Evolutionary conservation across 2,113 vertebrate species (phyloP).

Genomic region (Grammomys surdaster): DNA sequence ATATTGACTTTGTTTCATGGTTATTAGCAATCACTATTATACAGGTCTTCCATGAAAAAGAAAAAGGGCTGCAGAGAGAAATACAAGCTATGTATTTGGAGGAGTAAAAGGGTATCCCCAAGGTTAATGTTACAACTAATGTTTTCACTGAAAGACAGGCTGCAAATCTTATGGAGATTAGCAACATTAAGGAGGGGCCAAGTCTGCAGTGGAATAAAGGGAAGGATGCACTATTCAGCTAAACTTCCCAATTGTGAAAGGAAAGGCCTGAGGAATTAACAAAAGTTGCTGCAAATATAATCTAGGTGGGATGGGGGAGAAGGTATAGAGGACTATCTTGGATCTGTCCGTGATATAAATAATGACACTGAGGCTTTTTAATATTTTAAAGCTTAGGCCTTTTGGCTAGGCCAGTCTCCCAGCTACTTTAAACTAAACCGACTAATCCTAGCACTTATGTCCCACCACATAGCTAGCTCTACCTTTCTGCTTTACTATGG

Average conservation of each 20-base stretch:
- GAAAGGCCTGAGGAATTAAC: neutral
- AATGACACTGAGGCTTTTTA: too few species aligned
- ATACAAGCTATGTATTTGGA: neutral
- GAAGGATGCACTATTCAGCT: neutral
- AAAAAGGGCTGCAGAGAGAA: neutral
- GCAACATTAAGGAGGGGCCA: too few species aligned
- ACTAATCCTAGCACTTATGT: too few species aligned
- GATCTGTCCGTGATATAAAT: too few species aligned
- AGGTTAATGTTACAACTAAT: neutral
- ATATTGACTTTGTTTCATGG: neutral
- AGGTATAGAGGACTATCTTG: too few species aligned
- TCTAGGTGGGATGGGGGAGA: neutral
- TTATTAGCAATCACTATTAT: neutral
- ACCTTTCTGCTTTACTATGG: too few species aligned
- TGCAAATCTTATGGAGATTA: neutral
- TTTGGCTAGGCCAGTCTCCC: too few species aligned
- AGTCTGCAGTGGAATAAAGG: neutral
- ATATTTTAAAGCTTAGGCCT: too few species aligned
- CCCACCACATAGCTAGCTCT: too few species aligned
- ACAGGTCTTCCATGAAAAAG: neutral
- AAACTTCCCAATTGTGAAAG: neutral
- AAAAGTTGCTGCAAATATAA: neutral
- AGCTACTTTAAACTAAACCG: too few species aligned
- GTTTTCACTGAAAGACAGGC: neutral
- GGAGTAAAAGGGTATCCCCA: neutral